These are phyloP conservation scores for Drosophila kurseongensis DNA, from an alignment of 1,140 invertebrate genomes.

Conservation along the genomic window DNA sequence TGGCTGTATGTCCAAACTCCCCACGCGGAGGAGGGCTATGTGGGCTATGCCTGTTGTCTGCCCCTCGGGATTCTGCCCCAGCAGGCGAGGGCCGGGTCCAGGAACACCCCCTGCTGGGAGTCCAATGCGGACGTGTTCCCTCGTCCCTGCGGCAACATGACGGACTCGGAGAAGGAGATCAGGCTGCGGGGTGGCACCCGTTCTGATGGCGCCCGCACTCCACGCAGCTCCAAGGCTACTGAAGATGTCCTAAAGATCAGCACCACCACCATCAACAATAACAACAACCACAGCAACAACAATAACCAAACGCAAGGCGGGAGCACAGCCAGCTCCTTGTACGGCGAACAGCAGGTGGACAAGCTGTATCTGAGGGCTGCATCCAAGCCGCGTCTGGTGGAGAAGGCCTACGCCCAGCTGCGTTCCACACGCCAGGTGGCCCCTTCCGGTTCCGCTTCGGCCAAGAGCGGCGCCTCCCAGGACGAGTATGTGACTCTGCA, in stretches of 20 bases:
- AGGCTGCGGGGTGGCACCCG: constrained; percentile 86
- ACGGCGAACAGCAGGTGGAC: constrained; percentile 87
- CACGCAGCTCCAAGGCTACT: constrained; percentile 76
- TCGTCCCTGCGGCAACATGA: constrained; percentile 89
- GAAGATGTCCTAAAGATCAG: constrained; percentile 85
- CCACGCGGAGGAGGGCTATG: constrained; percentile 91
- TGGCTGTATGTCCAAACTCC: constrained; percentile 94
- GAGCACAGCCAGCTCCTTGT: constrained; percentile 58
- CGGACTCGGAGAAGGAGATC: constrained; percentile 89
- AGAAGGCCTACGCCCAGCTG: constrained; percentile 82
- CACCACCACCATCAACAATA: constrained; percentile 52
- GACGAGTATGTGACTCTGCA: constrained; percentile 81
- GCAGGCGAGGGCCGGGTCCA: constrained; percentile 43
- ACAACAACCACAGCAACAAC: constrained; percentile 52
- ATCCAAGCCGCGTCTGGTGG: constrained; percentile 78
- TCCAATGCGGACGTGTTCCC: constrained; percentile 92
- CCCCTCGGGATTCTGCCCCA: constrained; percentile 89
- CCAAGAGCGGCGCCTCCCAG: constrained; percentile 58
- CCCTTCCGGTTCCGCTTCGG: constrained; percentile 50
- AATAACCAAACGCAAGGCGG: constrained; percentile 34
- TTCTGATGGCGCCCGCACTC: constrained; percentile 86
- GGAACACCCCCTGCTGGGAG: constrained; percentile 90
- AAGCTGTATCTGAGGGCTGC: constrained; percentile 87
- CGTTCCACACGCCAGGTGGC: constrained; percentile 72
- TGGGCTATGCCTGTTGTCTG: constrained; percentile 90